Evolutionary conservation across 2,113 vertebrate genomes (phyloP).

Genomic region (Psittacula cyanocephala): DNA sequence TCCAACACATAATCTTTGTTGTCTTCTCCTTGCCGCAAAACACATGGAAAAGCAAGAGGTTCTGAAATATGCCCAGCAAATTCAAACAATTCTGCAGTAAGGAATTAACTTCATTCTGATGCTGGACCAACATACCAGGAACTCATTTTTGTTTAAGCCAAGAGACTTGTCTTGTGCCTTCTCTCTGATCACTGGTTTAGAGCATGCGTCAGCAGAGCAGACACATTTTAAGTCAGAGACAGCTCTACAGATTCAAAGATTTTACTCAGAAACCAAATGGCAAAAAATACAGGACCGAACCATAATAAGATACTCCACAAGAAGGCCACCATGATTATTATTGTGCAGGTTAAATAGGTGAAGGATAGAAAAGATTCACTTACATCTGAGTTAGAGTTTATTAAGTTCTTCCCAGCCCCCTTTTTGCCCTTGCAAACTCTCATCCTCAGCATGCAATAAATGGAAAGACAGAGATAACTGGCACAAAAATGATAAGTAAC

Average conservation of each 20-base stretch:
- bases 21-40: neutral
- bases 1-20: neutral
- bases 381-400: constrained; percentile 13
- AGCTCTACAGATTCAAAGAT: neutral
- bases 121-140: neutral
- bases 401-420: neutral
- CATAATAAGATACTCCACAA: neutral
- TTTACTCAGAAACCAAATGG: neutral
- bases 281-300: fast-evolving
- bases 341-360: neutral
- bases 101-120: neutral
- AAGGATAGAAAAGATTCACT: neutral
- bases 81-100: neutral
- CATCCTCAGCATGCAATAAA: constrained; percentile 55
- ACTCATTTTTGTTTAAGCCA: neutral
- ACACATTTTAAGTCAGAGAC: neutral
- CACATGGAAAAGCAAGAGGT: neutral
- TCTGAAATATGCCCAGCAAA: neutral
- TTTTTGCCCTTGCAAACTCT: constrained; percentile 44
- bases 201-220: neutral
- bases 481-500: constrained; percentile 70
- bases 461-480: constrained; percentile 72
- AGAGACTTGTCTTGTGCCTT: neutral
- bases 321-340: neutral
- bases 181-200: neutral